Evolutionary conservation across 2,888 invertebrate genomes (phyloP), one percentile per base, ranked within the genome.

Genomic region (Drosophila paramelanica): DNA sequence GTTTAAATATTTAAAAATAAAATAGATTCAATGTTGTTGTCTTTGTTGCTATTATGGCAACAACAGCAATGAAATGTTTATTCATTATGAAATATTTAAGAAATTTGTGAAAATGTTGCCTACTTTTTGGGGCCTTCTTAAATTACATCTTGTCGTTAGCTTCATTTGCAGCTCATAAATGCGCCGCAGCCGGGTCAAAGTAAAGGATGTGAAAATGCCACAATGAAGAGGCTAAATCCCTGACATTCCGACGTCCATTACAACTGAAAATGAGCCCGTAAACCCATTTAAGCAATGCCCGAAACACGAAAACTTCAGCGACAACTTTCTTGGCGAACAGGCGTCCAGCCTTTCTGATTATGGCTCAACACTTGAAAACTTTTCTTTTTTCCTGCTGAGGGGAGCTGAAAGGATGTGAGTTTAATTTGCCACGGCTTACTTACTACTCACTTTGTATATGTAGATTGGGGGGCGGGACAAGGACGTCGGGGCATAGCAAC

Each of bases 291-390:
- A 70, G 75, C 68, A 77, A 81, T 86, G 71, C 76, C 78, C 79
- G 39, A 60, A 75, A 79, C 86, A 77, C 66, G 75, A 72, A 81
- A 87, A 83, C 66, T 77, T 85, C 53, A 43, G 64, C 81, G 70
- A 64, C 79, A 72, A 67, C 74, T 66, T 53, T 31, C 31, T 45
- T 41, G 56, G 33, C 41, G 51, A 57, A 33, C 59, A 27, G 53
- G 38, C 65, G 87, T 74, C 85, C 86, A 82, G 81, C 85, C 83
- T 79, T 85, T 76, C 68, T 88, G 88, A 88, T 84, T 84, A 83
- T 83, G 88, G 88, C 76, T 73, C 81, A 86, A 67, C 84, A 86
- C 87, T 85, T 88, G 87, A 83, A 86, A 86, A 88, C 65, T 83
- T 84, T 88, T 42, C 49, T 51, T 31, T 52, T 41, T 33, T n/a